Conservation (phyloP, 2,888 invertebrate species). For the Lottia scabra region DNA sequence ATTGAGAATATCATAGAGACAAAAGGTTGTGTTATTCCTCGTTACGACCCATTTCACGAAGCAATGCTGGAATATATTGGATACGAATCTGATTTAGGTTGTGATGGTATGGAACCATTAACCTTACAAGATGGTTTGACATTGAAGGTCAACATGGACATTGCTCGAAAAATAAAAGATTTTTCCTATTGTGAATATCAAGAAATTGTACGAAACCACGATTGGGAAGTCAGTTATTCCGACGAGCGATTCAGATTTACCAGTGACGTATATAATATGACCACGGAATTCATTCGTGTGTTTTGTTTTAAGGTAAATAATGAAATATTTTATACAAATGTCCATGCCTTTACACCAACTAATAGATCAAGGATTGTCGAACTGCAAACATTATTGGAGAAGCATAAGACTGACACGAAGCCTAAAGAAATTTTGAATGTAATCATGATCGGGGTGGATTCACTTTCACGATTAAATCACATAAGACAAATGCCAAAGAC, state of each 20-base stretch:
- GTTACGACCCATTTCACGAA: conserved; percentile 57
- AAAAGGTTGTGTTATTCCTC: conserved; percentile 58
- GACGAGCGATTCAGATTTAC: neutral
- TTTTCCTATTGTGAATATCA: conserved; percentile 58
- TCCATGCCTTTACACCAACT: conserved; percentile 55
- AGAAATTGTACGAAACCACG: conserved; percentile 43
- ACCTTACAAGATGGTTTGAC: conserved; percentile 50
- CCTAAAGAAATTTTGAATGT: conserved; percentile 75
- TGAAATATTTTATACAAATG: conserved; percentile 54
- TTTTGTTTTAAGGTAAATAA: conserved; percentile 50
- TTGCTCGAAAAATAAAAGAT: conserved; percentile 36
- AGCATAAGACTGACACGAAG: conserved; percentile 26
- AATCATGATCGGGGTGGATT: conserved; percentile 85
- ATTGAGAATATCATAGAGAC: conserved; percentile 45
- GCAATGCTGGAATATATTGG: conserved; percentile 43
- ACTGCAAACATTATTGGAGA: conserved; percentile 23
- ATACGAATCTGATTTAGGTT: conserved; percentile 37
- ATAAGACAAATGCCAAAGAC: conserved; percentile 84
- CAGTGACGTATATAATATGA: conserved; percentile 20
- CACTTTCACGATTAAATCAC: conserved; percentile 87
- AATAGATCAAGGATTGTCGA: conserved; percentile 38
- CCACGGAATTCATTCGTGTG: conserved; percentile 57
- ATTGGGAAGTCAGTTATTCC: conserved; percentile 6
- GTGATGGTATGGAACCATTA: conserved; percentile 42
- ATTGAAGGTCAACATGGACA: conserved; percentile 46